Evolutionary conservation across 1,140 invertebrate genomes (phyloP).

Genomic region (Colletes gigas): DNA sequence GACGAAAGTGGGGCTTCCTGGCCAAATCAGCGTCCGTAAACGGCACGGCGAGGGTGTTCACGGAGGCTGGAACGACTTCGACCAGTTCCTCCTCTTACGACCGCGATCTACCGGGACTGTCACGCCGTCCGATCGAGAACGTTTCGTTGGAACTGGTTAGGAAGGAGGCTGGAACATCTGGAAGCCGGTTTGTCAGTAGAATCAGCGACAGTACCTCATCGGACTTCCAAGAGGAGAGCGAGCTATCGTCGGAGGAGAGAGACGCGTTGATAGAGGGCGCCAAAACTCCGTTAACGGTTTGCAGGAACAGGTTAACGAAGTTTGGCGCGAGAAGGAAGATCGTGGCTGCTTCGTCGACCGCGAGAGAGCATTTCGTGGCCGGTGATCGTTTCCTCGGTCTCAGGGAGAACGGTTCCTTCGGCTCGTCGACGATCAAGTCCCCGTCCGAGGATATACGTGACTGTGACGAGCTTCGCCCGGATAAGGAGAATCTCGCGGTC

Average conservation of each 20-base stretch:
- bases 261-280: slow-evolving; percentile 68
- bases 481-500: slow-evolving; percentile 17
- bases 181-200: slow-evolving; percentile 39
- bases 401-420: slow-evolving; percentile 23
- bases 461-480: slow-evolving; percentile 35
- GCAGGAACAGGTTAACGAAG: slow-evolving; percentile 60
- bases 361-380: not conserved
- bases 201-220: slow-evolving; percentile 69
- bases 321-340: slow-evolving; percentile 53
- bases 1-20: slow-evolving; percentile 56
- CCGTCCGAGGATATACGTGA: slow-evolving; percentile 35
- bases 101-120: slow-evolving; percentile 37
- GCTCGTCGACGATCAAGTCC: slow-evolving; percentile 41
- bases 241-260: slow-evolving; percentile 70
- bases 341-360: slow-evolving; percentile 43
- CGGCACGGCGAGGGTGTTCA: slow-evolving; percentile 54
- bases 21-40: slow-evolving; percentile 69
- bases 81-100: slow-evolving; percentile 62
- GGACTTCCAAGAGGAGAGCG: slow-evolving; percentile 71
- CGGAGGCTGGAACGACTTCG: slow-evolving; percentile 59
- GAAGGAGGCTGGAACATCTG: slow-evolving; percentile 14
- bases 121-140: slow-evolving; percentile 14
- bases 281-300: slow-evolving; percentile 62
- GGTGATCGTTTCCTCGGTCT: slow-evolving; percentile 12
- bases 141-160: not conserved